phyloP scores from a whole-genome alignment of 1,140 invertebrate species.

The Saccostrea glomerata region DNA sequence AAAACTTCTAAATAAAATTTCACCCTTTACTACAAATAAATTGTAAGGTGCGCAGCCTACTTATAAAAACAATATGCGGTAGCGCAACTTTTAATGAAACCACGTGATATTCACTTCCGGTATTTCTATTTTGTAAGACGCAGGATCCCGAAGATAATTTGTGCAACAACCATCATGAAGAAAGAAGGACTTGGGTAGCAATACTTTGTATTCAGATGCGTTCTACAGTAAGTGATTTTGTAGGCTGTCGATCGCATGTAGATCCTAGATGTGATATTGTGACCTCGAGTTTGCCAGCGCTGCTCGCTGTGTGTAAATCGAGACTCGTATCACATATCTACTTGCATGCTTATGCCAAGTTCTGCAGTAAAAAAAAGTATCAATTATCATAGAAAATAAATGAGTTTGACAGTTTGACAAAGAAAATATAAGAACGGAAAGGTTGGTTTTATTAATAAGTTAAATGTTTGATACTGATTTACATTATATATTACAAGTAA shows the following conservation, averaged over 20 bases:
- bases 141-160: background rate
- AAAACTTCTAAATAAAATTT: too few species aligned
- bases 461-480: too few species aligned
- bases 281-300: conserved; percentile 33
- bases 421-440: too few species aligned
- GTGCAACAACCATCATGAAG: background rate
- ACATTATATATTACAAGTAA: too few species aligned
- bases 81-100: background rate
- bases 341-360: background rate
- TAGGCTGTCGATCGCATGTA: background rate
- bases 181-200: background rate
- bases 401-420: too few species aligned
- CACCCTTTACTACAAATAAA: too few species aligned
- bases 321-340: conserved; percentile 24
- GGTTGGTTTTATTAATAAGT: too few species aligned
- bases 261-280: conserved; percentile 13
- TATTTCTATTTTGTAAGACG: background rate
- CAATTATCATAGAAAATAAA: too few species aligned
- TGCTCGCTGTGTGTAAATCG: conserved; percentile 33
- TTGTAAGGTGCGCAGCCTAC: too few species aligned
- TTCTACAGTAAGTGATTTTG: conserved; percentile 16
- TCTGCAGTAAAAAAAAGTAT: too few species aligned
- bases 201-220: background rate
- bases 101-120: background rate
- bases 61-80: background rate